A percentile compares a stretch with the other conserved stretches of the same genome.
Evolutionary conservation across 2,797 vertebrate species (phyloP).

Genomic region (Notolepis coatsorum): DNA sequence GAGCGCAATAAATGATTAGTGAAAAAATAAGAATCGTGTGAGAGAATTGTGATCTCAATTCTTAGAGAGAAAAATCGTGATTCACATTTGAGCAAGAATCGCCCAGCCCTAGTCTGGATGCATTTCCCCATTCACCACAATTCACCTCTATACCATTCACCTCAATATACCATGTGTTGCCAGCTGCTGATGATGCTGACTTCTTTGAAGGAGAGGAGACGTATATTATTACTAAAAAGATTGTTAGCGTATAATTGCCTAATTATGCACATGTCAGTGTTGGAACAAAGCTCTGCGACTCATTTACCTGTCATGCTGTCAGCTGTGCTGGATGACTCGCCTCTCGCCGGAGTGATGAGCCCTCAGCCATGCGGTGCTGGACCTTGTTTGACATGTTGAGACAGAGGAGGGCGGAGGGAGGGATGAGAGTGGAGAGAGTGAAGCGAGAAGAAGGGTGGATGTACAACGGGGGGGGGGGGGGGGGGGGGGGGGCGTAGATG

Average conservation of each 20-base stretch:
- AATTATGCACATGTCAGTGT: constrained; percentile 55
- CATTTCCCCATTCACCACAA: too few species aligned
- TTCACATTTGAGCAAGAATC: too few species aligned
- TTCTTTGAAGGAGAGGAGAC: constrained; percentile 18
- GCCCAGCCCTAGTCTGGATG: too few species aligned
- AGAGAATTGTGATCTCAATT: too few species aligned
- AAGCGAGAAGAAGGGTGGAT: constrained; percentile 35
- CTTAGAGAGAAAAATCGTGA: too few species aligned
- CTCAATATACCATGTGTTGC: neutral
- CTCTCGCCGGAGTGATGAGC: constrained; percentile 58
- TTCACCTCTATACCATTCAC: too few species aligned
- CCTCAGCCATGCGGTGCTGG: constrained; percentile 46
- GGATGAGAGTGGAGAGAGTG: constrained; percentile 18
- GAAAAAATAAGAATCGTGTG: too few species aligned
- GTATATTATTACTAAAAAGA: constrained; percentile 28
- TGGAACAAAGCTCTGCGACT: constrained; percentile 40
- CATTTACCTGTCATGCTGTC: constrained; percentile 65
- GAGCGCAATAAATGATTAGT: too few species aligned
- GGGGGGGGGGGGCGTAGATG: neutral
- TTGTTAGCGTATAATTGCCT: constrained; percentile 39
- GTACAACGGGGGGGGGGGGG: constrained; percentile 36
- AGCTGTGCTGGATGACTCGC: constrained; percentile 33
- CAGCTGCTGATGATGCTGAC: constrained; percentile 43
- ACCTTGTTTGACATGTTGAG: constrained; percentile 13
- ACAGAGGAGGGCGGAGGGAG: constrained; percentile 1